phyloP scores from a whole-genome alignment of 2,888 invertebrate genomes.

The Drosophila niveifrons region DNA sequence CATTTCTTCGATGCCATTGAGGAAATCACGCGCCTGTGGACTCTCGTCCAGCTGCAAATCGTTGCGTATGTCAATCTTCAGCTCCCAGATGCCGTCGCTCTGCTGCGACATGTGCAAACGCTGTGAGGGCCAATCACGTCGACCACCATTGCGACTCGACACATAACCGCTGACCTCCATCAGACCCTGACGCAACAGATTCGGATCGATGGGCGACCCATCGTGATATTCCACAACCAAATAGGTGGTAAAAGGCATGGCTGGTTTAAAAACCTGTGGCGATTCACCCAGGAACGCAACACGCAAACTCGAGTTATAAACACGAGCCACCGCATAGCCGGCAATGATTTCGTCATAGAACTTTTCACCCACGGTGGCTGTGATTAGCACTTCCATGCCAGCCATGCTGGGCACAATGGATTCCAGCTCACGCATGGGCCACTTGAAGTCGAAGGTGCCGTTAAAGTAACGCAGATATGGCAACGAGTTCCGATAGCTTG shows the following conservation, averaged over 20 bases:
- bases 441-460: conserved; percentile 94
- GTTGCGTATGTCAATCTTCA: conserved; percentile 91
- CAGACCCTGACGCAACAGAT: conserved; percentile 88
- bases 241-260: conserved; percentile 95
- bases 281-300: conserved; percentile 95
- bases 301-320: conserved; percentile 94
- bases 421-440: conserved; percentile 91
- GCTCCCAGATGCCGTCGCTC: conserved; percentile 92
- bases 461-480: conserved; percentile 93
- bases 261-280: conserved; percentile 97
- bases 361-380: conserved; percentile 94
- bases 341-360: conserved; percentile 93
- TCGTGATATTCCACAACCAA: conserved; percentile 96
- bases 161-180: conserved; percentile 90
- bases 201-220: conserved; percentile 90
- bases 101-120: conserved; percentile 88
- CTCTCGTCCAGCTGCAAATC: conserved; percentile 87
- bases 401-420: conserved; percentile 87
- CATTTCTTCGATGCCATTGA: conserved; percentile 89
- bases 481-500: conserved; percentile 86
- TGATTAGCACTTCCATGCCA: conserved; percentile 92
- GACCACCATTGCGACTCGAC: conserved; percentile 88
- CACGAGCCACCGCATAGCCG: conserved; percentile 94
- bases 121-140: conserved; percentile 88
- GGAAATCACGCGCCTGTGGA: conserved; percentile 87